Evolutionary conservation across 2,888 invertebrate species (phyloP), one percentile per base, ranked within the genome.

Genomic region (Prosopocoilus inquinatus): DNA sequence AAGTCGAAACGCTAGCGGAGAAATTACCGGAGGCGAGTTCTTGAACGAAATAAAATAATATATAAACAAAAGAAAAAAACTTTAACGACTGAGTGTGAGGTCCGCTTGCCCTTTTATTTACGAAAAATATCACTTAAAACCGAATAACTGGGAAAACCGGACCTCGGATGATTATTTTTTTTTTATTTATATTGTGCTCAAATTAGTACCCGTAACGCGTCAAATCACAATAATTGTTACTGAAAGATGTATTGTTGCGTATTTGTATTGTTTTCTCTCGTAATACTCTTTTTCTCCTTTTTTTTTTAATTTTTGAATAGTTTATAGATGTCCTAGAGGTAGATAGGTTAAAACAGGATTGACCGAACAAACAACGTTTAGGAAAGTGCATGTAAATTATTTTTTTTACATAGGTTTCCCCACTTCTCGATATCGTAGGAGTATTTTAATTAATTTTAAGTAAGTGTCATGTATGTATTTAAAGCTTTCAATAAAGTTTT

Each of bases 401-500:
- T 28, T 41, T 41, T 41, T 41, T 41, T 41, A 41, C 41, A 15
- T 41, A 41, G 41, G 12, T 41, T 11, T 9, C 41, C 41, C 50
- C 50, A 48, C 51, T 36, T 47, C 33, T 48, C 41, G 47, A 50
- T 55, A 55, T 12, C 36, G 15, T 58, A 58, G 56, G 45, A 52
- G 55, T 58, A 55, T 44, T 47, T 55, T 59, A 57, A 49, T 46
- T 50, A 50, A 45, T 57, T 59, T 57, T 59, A 50, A 59, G 50
- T 28, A 28, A 28, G 35, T 43, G 28, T 57, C 58, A 60, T 67
- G 60, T 64, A 65, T 72, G 72, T 74, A 72, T 73, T 72, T 64
- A 70, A 73, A 57, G 60, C 70, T 71, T 72, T 67, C 65, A 75
- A 74, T 75, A 75, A 74, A 75, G 73, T 75, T 75, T 74, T 72